Evolutionary conservation across 2,888 invertebrate species (phyloP).

Genomic region (Ophion costatus): DNA sequence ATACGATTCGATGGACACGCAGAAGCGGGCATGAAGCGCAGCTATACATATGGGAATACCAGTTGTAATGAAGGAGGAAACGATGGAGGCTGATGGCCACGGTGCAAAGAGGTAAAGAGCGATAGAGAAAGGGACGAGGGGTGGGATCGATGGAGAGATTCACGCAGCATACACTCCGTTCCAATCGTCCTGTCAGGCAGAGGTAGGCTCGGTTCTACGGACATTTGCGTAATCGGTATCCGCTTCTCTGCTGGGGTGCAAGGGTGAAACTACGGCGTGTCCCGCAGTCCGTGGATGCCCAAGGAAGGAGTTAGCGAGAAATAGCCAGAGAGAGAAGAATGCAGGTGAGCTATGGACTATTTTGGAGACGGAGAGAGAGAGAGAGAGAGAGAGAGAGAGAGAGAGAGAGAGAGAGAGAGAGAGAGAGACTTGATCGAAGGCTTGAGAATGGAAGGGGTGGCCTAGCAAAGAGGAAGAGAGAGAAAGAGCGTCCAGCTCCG

Average conservation of each 20-base stretch:
- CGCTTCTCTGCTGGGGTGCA: slow-evolving; percentile 20
- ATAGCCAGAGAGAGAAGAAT: slow-evolving; percentile 3
- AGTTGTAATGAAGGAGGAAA: slow-evolving; percentile 22
- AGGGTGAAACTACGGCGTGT: slow-evolving; percentile 28
- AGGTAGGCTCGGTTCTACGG: slow-evolving; percentile 33
- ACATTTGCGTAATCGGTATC: slow-evolving; percentile 65
- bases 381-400: slow-evolving; percentile 6
- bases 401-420: slow-evolving; percentile 17
- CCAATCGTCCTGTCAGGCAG: slow-evolving; percentile 39
- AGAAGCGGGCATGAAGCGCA: background rate
- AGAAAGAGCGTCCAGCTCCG: slow-evolving; percentile 36
- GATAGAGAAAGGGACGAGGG: slow-evolving; percentile 1
- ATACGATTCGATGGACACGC: slow-evolving; percentile 25
- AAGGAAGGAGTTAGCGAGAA: slow-evolving; percentile 17
- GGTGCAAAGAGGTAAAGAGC: background rate
- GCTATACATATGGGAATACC: background rate
- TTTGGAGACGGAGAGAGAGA: background rate
- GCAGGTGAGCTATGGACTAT: background rate
- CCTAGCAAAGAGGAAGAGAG: background rate
- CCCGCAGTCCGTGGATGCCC: slow-evolving; percentile 18
- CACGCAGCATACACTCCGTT: slow-evolving; percentile 36
- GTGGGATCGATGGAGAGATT: slow-evolving; percentile 26
- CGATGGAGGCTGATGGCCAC: slow-evolving; percentile 49
- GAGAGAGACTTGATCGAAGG: background rate
- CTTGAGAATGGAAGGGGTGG: background rate